Percentiles rank a stretch among this genome's conserved stretches.
phyloP scores from a whole-genome alignment of 1,140 invertebrate species.

The Apis mellifera region DNA sequence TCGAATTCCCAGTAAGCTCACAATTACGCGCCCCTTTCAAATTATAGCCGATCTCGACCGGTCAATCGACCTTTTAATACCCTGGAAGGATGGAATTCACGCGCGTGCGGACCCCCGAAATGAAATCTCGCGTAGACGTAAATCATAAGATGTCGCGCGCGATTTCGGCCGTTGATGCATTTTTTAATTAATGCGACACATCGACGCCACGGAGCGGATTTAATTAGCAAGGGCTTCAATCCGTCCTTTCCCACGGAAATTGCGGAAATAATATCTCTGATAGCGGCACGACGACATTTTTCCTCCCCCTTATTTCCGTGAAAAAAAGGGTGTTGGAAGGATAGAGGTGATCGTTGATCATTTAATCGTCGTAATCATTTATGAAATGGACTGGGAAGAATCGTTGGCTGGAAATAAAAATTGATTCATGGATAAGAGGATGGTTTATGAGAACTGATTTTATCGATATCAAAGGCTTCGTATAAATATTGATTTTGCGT shows the following conservation, averaged over 20 bases:
- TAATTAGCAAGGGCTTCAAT: conserved; percentile 19
- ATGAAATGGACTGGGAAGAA: too few relatives aligned
- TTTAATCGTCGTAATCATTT: too few relatives aligned
- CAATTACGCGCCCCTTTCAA: not conserved
- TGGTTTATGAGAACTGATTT: too few relatives aligned
- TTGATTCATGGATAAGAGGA: too few relatives aligned
- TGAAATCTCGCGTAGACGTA: not conserved
- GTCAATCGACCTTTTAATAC: conserved; percentile 2
- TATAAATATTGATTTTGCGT: too few relatives aligned
- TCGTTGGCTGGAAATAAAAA: too few relatives aligned
- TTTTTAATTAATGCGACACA: conserved; percentile 14
- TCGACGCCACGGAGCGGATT: not conserved
- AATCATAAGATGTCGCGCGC: not conserved
- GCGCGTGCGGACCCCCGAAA: not conserved
- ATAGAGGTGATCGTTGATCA: too few relatives aligned
- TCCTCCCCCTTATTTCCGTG: not conserved
- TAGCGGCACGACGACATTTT: not conserved
- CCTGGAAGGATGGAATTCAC: not conserved
- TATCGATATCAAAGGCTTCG: too few relatives aligned
- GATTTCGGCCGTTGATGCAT: not conserved
- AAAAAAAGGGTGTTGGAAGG: not conserved
- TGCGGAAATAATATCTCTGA: not conserved
- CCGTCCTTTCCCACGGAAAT: not conserved
- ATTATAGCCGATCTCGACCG: not conserved
- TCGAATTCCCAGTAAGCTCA: not conserved